Conservation (phyloP, 2,888 invertebrate species). For the Tetragnatha montana region DNA sequence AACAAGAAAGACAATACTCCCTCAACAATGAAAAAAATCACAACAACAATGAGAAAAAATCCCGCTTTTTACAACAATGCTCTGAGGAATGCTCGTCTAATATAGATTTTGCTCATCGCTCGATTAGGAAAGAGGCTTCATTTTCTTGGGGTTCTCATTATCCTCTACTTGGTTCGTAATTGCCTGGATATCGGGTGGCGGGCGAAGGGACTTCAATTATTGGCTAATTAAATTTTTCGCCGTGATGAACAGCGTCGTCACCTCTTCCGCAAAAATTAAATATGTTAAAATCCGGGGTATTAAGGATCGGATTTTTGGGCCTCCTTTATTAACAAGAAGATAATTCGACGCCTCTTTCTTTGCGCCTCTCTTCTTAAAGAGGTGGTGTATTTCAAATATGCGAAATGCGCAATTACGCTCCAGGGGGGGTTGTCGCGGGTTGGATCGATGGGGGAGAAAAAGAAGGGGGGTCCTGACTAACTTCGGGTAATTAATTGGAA, state of each 20-base stretch:
- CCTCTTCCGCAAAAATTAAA: conserved; percentile 36
- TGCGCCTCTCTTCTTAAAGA: neutral
- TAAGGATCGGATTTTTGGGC: conserved; percentile 42
- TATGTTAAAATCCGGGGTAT: conserved; percentile 47
- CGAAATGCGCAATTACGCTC: neutral
- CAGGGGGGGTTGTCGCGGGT: no score
- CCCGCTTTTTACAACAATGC: conserved; percentile 13
- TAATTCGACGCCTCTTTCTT: conserved; percentile 21
- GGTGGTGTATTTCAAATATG: neutral
- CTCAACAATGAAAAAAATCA: conserved; percentile 4
- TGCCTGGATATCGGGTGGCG: conserved; percentile 59
- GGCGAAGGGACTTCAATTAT: conserved; percentile 54
- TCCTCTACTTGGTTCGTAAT: conserved; percentile 40
- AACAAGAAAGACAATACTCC: neutral
- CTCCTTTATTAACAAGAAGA: conserved; percentile 51
- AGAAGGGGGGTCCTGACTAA: no score
- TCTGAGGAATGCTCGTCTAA: conserved; percentile 39
- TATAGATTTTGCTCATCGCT: conserved; percentile 58
- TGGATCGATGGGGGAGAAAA: no score
- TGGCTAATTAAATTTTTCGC: conserved; percentile 68
- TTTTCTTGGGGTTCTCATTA: conserved; percentile 63
- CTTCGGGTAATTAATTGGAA: no score
- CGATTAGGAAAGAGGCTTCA: conserved; percentile 52
- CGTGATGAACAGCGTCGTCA: conserved; percentile 57
- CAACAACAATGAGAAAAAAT: conserved; percentile 9